phyloP scores from a whole-genome alignment of 2,113 vertebrate species.

The Microcebus murinus region DNA sequence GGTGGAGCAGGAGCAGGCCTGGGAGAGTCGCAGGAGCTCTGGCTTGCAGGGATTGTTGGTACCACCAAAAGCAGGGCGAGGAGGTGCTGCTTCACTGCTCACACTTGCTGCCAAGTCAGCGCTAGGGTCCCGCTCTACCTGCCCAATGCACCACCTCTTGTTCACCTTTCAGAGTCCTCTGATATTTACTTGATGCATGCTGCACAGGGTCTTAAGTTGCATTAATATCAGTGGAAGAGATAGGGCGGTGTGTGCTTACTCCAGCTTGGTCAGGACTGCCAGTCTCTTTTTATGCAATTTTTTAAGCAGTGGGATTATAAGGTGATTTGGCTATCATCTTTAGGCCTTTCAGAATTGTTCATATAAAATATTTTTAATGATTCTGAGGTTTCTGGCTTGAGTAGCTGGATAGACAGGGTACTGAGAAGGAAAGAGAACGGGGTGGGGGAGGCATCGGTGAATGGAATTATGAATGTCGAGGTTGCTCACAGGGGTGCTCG shows the following conservation, averaged over 20 bases:
- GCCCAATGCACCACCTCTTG: not conserved
- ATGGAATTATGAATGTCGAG: not conserved
- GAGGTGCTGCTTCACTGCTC: no score
- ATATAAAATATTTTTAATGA: not conserved
- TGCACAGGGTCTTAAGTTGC: not conserved
- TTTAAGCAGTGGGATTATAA: not conserved
- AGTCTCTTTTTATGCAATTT: not conserved
- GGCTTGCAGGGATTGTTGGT: not conserved
- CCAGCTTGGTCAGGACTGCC: not conserved
- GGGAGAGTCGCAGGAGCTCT: not conserved
- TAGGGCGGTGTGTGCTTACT: not conserved
- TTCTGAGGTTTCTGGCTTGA: not conserved
- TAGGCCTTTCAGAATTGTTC: not conserved
- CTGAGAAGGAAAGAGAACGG: not conserved
- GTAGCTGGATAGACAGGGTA: not conserved
- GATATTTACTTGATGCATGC: not conserved
- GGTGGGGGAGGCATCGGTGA: not conserved
- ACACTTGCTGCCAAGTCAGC: not conserved
- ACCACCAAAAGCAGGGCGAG: not conserved
- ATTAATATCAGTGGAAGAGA: not conserved
- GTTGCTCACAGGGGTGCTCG: not conserved
- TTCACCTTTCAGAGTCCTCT: not conserved
- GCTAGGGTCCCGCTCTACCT: not conserved
- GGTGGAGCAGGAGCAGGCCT: not conserved
- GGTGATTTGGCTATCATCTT: not conserved